Conservation (phyloP, 2,888 invertebrate genomes). For the Nycteola revayana region DNA sequence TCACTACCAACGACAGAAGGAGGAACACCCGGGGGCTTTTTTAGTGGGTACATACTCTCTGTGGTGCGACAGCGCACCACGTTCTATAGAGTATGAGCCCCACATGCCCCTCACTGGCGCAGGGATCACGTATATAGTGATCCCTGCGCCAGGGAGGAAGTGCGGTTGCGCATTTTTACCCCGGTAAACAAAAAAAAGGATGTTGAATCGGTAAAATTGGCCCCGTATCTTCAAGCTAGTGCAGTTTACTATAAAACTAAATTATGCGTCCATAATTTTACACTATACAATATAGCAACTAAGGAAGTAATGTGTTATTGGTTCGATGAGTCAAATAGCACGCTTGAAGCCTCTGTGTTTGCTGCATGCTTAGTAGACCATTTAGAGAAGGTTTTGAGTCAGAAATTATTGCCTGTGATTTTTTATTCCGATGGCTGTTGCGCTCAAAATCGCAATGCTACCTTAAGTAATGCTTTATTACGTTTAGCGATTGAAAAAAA, state of each 20-base stretch:
- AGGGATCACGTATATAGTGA: no score
- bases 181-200: no score
- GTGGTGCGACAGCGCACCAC: no score
- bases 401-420: slow-evolving; percentile 12
- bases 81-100: no score
- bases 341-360: slow-evolving; percentile 16
- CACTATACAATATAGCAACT: slow-evolving; percentile 6
- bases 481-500: slow-evolving; percentile 10
- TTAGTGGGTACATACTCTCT: no score
- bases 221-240: slow-evolving; percentile 7
- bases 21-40: no score
- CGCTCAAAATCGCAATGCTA: slow-evolving; percentile 9
- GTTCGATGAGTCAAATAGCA: slow-evolving; percentile 14
- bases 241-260: slow-evolving; percentile 14
- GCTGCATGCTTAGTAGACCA: slow-evolving; percentile 7
- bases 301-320: no score
- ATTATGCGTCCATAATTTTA: slow-evolving; percentile 11
- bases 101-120: no score
- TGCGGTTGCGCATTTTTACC: no score
- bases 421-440: slow-evolving; percentile 12
- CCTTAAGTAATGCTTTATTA: slow-evolving; percentile 10
- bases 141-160: no score
- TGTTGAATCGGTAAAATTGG: slow-evolving; percentile 1
- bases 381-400: slow-evolving; percentile 1
- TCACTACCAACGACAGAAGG: no score